phyloP scores from a whole-genome alignment of 2,888 invertebrate species.

The Spilarctia lutea region DNA sequence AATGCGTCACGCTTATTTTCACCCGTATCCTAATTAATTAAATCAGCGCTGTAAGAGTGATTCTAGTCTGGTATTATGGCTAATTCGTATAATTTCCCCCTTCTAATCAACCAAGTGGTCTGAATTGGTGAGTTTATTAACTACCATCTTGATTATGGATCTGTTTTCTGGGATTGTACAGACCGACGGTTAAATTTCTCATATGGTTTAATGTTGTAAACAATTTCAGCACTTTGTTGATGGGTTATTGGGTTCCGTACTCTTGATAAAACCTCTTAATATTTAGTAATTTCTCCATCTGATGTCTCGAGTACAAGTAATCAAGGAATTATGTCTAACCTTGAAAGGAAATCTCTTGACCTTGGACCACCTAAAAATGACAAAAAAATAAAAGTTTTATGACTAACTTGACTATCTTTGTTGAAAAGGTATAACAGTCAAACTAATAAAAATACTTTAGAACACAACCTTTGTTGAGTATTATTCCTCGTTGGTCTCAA shows the following conservation, averaged over 20 bases:
- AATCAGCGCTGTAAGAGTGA: conserved; percentile 55
- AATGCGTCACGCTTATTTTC: not conserved
- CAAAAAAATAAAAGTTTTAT: no score
- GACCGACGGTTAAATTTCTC: conserved; percentile 22
- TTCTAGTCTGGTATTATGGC: conserved; percentile 48
- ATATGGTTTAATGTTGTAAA: not conserved
- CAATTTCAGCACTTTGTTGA: not conserved
- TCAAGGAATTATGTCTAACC: no score
- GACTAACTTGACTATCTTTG: no score
- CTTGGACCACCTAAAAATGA: no score
- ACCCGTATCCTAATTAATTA: conserved; percentile 27
- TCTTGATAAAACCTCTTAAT: not conserved
- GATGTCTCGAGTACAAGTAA: no score
- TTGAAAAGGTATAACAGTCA: no score
- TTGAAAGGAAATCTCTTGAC: no score
- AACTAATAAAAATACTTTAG: no score
- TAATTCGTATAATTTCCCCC: conserved; percentile 73
- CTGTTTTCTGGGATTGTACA: conserved; percentile 31
- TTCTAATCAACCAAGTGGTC: conserved; percentile 75
- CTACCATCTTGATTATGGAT: conserved; percentile 24
- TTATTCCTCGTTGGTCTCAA: no score
- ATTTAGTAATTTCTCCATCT: not conserved
- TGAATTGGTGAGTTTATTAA: conserved; percentile 61
- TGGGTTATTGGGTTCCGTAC: not conserved
- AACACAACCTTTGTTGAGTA: no score